Evolutionary conservation across 2,113 vertebrate genomes (phyloP), one percentile per base, ranked within the genome.

Genomic region (Lucifuga dentata): DNA sequence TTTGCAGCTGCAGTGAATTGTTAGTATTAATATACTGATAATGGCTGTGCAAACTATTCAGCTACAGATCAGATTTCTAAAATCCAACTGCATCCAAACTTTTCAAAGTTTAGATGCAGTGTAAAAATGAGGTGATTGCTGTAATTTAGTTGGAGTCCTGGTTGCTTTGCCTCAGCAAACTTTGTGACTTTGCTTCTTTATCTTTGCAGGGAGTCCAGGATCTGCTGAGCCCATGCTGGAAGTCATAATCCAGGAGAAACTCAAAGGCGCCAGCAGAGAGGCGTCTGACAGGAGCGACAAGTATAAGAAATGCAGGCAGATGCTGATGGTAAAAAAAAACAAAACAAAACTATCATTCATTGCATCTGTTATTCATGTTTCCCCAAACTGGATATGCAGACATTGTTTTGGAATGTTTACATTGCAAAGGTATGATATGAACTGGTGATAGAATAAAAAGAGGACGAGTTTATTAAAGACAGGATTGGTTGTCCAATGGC

Each of bases 281-380:
- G 94, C 93, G 60, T 91, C 90, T 36, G 96, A 98, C 73, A 95
- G 94, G 90, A 94, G 92, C 68, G 96, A 97, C 81, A 98, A 95
- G 76, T 98, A 96, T 92, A 95, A 94, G 85, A 98, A 95, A 84
- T 98, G 92, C 94, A 98, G 95, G 90, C 95, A 96, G 69, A 92
- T 97, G 90, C 85, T 99, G 71, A 83, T 93, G 91, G 97, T 99
- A 93, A 94, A 93, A 92, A 78, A 44, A n/a, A n/a, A n/a, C n/a
- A n/a, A n/a, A n/a, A n/a, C n/a, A n/a, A n/a, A n/a, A n/a, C n/a
- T 8, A 1, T 17, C 24, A 16, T 21, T 13, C 38, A 65, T 13
- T 38, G 2, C 12, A 4, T 32, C 11, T 17, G 9, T 56, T 17
- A 36, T 9, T 41, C 20, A 43, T 12, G 5, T 52, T 15, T 24